Conservation (phyloP, 2,888 invertebrate genomes). For the Adela reaumurella region DNA sequence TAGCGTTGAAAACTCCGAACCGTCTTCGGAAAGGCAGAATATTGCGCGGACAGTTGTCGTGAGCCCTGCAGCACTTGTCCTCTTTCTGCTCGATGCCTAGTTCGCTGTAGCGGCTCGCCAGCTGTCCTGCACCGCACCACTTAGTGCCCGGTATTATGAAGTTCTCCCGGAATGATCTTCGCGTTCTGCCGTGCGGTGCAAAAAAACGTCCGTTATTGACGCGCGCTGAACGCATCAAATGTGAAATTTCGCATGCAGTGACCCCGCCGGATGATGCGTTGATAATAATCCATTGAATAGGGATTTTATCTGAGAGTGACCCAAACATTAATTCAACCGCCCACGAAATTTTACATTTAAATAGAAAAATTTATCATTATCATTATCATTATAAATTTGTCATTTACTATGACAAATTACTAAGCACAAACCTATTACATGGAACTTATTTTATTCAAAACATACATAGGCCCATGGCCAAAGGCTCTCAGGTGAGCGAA, state of each 20-base stretch:
- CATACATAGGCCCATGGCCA: too few relatives aligned
- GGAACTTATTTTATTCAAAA: too few relatives aligned
- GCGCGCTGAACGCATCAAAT: not conserved
- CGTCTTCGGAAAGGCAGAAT: constrained; percentile 60
- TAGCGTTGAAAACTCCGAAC: constrained; percentile 64
- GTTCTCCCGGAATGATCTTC: constrained; percentile 46
- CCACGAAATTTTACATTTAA: too few relatives aligned
- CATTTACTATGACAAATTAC: too few relatives aligned
- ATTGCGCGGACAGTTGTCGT: constrained; percentile 66
- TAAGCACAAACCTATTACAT: too few relatives aligned
- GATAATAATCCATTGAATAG: too few relatives aligned
- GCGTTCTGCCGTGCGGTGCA: constrained; percentile 28
- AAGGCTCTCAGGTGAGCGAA: too few relatives aligned
- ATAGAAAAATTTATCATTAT: too few relatives aligned
- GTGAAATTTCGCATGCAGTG: not conserved
- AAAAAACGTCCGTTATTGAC: not conserved
- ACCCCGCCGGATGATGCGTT: too few relatives aligned
- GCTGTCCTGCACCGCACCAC: constrained; percentile 69
- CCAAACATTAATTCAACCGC: too few relatives aligned
- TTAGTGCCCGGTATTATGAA: constrained; percentile 65
- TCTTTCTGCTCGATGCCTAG: constrained; percentile 50
- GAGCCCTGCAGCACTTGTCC: constrained; percentile 71
- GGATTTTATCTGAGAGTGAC: too few relatives aligned
- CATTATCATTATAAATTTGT: too few relatives aligned
- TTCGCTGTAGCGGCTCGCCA: constrained; percentile 57